Conservation (phyloP, 1,140 invertebrate genomes). For the Diprion similis region DNA sequence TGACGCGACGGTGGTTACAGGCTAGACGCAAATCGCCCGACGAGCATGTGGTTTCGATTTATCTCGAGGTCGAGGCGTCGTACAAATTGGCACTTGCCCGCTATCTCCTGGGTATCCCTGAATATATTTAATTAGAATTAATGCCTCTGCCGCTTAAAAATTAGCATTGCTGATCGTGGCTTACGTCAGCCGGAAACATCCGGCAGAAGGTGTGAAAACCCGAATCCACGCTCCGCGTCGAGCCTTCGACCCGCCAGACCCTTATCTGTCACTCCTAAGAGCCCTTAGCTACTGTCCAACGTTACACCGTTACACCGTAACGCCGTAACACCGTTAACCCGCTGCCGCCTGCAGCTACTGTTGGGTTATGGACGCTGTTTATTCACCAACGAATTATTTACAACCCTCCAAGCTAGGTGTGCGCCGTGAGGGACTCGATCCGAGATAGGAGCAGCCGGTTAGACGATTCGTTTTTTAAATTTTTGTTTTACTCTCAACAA, state of each 20-base stretch:
- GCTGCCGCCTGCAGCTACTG: not conserved
- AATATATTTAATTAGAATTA: constrained; percentile 47
- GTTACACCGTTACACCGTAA: not conserved
- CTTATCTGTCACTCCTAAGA: not conserved
- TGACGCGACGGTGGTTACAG: no score
- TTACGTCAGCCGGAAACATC: constrained; percentile 36
- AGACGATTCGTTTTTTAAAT: no score
- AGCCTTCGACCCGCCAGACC: not conserved
- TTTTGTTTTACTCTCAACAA: no score
- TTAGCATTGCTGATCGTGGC: constrained; percentile 35
- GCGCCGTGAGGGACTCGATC: no score
- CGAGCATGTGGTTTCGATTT: constrained; percentile 16
- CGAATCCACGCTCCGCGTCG: constrained; percentile 23
- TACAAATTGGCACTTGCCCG: constrained; percentile 46
- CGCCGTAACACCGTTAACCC: not conserved
- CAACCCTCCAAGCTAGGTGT: no score
- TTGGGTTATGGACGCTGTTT: not conserved
- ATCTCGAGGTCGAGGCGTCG: constrained; percentile 38
- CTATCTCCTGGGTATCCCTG: constrained; percentile 32
- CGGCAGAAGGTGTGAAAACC: constrained; percentile 39
- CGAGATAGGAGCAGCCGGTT: no score
- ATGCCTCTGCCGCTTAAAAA: constrained; percentile 42
- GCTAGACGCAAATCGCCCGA: no score
- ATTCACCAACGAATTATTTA: not conserved
- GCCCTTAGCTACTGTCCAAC: not conserved